These are phyloP conservation scores for Girardinichthys multiradiatus DNA, from an alignment of 2,113 vertebrate genomes.

Conservation along the genomic window DNA sequence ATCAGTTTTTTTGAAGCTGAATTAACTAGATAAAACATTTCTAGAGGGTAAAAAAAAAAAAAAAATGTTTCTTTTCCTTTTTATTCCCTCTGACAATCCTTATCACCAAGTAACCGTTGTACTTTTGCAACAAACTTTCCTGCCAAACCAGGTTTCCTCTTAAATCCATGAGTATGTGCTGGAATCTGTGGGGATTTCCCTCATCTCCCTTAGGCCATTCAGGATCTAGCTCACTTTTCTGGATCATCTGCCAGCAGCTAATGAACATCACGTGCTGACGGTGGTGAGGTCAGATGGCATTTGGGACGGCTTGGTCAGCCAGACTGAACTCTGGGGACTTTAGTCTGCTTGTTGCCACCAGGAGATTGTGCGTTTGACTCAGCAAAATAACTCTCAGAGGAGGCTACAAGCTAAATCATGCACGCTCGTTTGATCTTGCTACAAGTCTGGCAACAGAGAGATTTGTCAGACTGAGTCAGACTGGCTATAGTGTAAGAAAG, in stretches of 20 bases:
- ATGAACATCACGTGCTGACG: constrained; percentile 48
- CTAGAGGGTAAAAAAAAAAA: background rate
- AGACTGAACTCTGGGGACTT: constrained; percentile 21
- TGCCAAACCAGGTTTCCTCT: constrained; percentile 8
- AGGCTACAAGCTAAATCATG: constrained; percentile 22
- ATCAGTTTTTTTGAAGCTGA: background rate
- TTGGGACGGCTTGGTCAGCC: constrained; percentile 36
- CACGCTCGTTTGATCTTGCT: constrained; percentile 42
- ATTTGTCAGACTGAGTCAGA: constrained; percentile 20
- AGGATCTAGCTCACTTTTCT: constrained; percentile 23
- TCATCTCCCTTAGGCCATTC: constrained; percentile 18
- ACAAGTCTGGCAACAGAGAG: constrained; percentile 4
- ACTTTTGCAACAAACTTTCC: background rate
- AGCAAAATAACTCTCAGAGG: constrained; percentile 41
- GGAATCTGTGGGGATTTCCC: constrained; percentile 41
- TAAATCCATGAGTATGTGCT: constrained; percentile 40
- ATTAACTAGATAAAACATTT: background rate
- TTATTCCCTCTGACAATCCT: background rate
- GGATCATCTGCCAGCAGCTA: constrained; percentile 29
- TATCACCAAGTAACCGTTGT: background rate
- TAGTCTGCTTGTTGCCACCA: constrained; percentile 28
- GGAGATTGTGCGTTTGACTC: constrained; percentile 52
- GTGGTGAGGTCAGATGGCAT: constrained; percentile 19
- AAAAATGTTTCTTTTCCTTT: background rate
- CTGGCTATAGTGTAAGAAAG: constrained; percentile 27